Evolutionary conservation across 2,888 invertebrate genomes (phyloP).

Genomic region (Clunio marinus): DNA sequence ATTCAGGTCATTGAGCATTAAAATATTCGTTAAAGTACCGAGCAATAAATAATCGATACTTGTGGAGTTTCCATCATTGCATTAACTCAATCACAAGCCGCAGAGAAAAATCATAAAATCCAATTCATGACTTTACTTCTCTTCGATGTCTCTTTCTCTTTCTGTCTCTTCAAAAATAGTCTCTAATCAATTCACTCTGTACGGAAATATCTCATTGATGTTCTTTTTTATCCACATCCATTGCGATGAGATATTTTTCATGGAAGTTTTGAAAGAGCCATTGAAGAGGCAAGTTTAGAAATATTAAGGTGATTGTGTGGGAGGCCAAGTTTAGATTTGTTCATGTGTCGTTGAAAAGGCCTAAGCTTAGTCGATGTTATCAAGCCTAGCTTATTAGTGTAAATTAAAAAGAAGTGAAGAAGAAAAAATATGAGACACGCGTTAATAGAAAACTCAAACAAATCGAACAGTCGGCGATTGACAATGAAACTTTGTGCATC

Average conservation of each 20-base stretch:
- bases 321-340: conserved; percentile 21
- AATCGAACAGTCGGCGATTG: neutral
- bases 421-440: neutral
- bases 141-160: no score
- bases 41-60: neutral
- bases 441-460: conserved; percentile 7
- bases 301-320: conserved; percentile 5
- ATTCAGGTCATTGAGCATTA: neutral
- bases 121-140: neutral
- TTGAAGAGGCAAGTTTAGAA: neutral
- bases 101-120: neutral
- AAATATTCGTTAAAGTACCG: no score
- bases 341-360: no score
- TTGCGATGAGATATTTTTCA: neutral
- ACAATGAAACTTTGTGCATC: neutral
- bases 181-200: conserved; percentile 9
- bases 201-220: conserved; percentile 22
- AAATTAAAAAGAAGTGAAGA: neutral
- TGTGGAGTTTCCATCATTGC: neutral
- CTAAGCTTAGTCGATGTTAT: neutral
- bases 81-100: neutral
- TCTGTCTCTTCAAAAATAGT: conserved; percentile 24
- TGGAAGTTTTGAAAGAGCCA: neutral
- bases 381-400: neutral
- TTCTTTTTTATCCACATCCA: conserved; percentile 12